Conservation (phyloP, 2,888 invertebrate species). For the Cataglyphis altisquamis region DNA sequence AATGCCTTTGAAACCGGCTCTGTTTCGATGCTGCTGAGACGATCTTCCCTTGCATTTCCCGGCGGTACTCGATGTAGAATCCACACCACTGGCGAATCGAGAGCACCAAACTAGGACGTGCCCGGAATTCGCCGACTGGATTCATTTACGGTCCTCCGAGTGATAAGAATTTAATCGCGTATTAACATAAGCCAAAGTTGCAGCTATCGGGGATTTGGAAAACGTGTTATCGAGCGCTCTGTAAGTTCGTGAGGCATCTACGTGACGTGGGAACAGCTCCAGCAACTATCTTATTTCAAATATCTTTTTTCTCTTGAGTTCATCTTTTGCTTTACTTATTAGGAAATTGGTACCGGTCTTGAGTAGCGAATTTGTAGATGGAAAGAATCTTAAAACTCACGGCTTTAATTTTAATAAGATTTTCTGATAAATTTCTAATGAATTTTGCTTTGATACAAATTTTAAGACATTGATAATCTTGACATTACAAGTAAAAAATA, state of each 20-base stretch:
- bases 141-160: constrained; percentile 75
- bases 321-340: constrained; percentile 6
- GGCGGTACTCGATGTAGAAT: constrained; percentile 24
- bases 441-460: not conserved
- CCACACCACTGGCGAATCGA: constrained; percentile 55
- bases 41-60: constrained; percentile 27
- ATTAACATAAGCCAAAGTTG: constrained; percentile 72
- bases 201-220: constrained; percentile 49
- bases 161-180: constrained; percentile 75
- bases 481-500: not conserved
- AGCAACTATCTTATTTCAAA: constrained; percentile 30
- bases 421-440: not conserved
- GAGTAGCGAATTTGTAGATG: constrained; percentile 13
- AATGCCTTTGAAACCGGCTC: constrained; percentile 15
- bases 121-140: constrained; percentile 71
- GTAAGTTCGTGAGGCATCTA: constrained; percentile 20
- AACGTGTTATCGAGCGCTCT: constrained; percentile 47
- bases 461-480: not conserved
- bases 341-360: not conserved
- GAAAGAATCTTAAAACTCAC: not conserved
- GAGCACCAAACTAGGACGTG: constrained; percentile 69
- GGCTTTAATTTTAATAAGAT: constrained; percentile 20
- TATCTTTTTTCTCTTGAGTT: not conserved
- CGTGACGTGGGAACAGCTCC: constrained; percentile 25
- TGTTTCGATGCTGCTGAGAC: constrained; percentile 23